Evolutionary conservation across 2,888 invertebrate species (phyloP), one percentile per base, ranked within the genome.

Genomic region (Nasonovia ribisnigri): DNA sequence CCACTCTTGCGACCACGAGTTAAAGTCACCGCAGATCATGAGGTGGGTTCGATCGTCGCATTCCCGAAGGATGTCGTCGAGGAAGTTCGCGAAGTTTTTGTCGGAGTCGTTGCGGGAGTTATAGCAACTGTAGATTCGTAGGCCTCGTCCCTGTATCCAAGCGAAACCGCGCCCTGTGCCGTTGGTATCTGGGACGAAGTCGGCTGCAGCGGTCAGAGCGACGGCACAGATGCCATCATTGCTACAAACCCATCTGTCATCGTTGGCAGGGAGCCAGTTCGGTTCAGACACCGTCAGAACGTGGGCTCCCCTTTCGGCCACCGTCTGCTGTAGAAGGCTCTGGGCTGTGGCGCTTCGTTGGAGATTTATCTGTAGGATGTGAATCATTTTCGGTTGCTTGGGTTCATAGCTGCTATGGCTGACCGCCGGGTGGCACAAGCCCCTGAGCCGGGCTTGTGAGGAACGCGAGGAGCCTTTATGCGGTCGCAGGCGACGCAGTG

Each of bases 381-480:
- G 1, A 0, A 36, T 54, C 88, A 36, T 88, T 20, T 6, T 10
- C 48, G 3, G 48, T n/a, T 3, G 0, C 10, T 26, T 24, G 24
- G 1, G 8, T 13, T 36, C 16, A 54, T 54, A 20, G 20, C 54
- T 1, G 54, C 16, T 5, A n/a, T 67, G 26, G 67, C n/a, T 2
- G 0, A n/a, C 24, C 36, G 1, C 8, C 54, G 0, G 1, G 54
- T 54, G 3, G 20, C 36, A 4, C 88, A 88, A 10, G 54, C 54
- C 1, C 88, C 88, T 0, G 88, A 88, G 10, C 88, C 51, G 24
- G 88, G 88, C 3, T 24, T n/a, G 10, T 88, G 88, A 0, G 54
- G 36, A 0, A 24, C 36, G 0, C 36, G 16, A 0, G 36, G 3
- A 0, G 54, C 54, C 8, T 36, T 20, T 0, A 42, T 6, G 6